Base-by-base conservation (phyloP, 1,140 invertebrate species). In the Meloidogyne hapla region DNA sequence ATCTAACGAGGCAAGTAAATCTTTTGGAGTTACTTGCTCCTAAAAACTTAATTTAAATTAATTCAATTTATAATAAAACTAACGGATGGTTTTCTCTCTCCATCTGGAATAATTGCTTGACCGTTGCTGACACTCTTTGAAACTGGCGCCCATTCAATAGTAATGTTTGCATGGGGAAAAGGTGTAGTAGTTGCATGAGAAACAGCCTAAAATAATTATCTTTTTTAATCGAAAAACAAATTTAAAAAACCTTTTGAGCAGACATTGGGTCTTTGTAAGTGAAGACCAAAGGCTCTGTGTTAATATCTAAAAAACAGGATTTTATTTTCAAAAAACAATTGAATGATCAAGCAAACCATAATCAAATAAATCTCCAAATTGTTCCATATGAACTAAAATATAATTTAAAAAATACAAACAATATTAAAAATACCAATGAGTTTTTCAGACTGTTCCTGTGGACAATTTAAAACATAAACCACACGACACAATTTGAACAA, bases 121-220 rank as follows among this genome's bases (percentile, higher is more conserved):
- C 28, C 28, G 4, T 33, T 66, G 5, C 63, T 42, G 10, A 42
- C 63, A 15, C 76, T 68, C 26, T 68, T 56, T 33, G 76, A 74
- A n/a, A 77, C 75, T n/a, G 76, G 76, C 18, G 76, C 76, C 76
- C 76, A 77, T 28, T 78, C 76, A 23, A 77, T 68, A 6, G 23
- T 45, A 18, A 77, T 26, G 40, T 78, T 77, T 12, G 33, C 45
- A 28, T 42, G 26, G 13, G 33, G 23, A 40, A 73, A 64, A 21
- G 48, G 48, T n/a, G 12, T 28, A n/a, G 23, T 63, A 15, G 56
- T 61, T 25, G 76, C 77, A 10, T 77, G 21, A 1, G 62, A 40
- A 1, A 77, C 75, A 2, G 76, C 76, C 76, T 78, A 15, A 69
- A 77, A 68, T 38, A 18, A 33, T 25, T 56, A 64, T 12, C 9